Conservation (phyloP, 2,888 invertebrate species). For the Mythimna impura region DNA sequence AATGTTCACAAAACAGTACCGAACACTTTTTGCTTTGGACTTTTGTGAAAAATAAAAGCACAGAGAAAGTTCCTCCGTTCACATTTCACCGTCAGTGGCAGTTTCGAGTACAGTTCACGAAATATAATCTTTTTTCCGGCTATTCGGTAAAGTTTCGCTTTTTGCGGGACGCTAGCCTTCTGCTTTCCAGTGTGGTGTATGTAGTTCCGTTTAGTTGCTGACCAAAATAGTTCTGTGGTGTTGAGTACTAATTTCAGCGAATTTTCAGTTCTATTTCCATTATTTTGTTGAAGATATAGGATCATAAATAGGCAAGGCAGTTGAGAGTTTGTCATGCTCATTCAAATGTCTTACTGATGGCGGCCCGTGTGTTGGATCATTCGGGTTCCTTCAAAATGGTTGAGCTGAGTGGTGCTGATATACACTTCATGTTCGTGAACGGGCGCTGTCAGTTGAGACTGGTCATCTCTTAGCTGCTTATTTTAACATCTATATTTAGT, state of each 20-base stretch:
- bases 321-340: too few species aligned
- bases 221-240: conserved; percentile 1
- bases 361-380: too few species aligned
- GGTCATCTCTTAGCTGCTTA: too few species aligned
- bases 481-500: too few species aligned
- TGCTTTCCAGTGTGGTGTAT: conserved; percentile 31
- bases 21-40: conserved; percentile 59
- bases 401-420: too few species aligned
- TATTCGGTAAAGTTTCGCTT: conserved; percentile 41
- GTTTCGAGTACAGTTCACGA: conserved; percentile 51
- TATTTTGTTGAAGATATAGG: background rate
- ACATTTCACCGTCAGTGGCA: conserved; percentile 61
- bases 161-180: conserved; percentile 19
- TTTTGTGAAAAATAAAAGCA: conserved; percentile 61
- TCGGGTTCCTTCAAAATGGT: too few species aligned
- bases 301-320: too few species aligned
- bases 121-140: conserved; percentile 53
- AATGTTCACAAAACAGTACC: conserved; percentile 51
- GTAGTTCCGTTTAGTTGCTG: conserved; percentile 19
- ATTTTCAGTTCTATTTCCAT: background rate
- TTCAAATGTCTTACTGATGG: too few species aligned
- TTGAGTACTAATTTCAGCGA: background rate
- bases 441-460: too few species aligned
- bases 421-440: too few species aligned
- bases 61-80: conserved; percentile 58